phyloP scores from a whole-genome alignment of 2,888 invertebrate genomes.

The Osedax frankpressi region DNA sequence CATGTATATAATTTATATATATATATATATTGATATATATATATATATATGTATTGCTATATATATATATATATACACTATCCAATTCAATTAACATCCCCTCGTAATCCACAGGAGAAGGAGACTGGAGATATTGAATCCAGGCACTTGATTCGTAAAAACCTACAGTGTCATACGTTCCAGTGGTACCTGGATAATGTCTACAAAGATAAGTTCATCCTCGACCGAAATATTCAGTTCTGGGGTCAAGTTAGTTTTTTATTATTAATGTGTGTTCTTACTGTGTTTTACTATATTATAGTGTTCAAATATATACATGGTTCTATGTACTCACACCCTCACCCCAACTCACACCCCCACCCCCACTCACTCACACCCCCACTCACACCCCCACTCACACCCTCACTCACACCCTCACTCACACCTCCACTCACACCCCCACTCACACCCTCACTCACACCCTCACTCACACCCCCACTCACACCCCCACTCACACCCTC shows the following conservation, averaged over 20 bases:
- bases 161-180: constrained; percentile 70
- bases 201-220: constrained; percentile 76
- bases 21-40: no score
- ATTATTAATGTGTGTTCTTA: not conserved
- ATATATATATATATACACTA: no score
- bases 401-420: not conserved
- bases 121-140: constrained; percentile 65
- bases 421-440: not conserved
- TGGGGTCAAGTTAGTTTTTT: constrained; percentile 52
- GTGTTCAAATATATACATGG: not conserved
- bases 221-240: constrained; percentile 62
- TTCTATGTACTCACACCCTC: not conserved
- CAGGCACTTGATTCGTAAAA: constrained; percentile 63
- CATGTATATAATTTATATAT: no score
- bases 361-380: not conserved
- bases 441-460: not conserved
- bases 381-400: not conserved
- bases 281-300: not conserved
- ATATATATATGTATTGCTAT: no score
- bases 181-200: constrained; percentile 79
- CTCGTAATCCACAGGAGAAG: constrained; percentile 6
- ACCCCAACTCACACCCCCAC: not conserved
- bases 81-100: not conserved
- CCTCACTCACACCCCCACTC: not conserved
- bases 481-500: not conserved